Base-by-base conservation (phyloP, 2,888 invertebrate genomes). In the Sphaerophoria taeniata region DNA sequence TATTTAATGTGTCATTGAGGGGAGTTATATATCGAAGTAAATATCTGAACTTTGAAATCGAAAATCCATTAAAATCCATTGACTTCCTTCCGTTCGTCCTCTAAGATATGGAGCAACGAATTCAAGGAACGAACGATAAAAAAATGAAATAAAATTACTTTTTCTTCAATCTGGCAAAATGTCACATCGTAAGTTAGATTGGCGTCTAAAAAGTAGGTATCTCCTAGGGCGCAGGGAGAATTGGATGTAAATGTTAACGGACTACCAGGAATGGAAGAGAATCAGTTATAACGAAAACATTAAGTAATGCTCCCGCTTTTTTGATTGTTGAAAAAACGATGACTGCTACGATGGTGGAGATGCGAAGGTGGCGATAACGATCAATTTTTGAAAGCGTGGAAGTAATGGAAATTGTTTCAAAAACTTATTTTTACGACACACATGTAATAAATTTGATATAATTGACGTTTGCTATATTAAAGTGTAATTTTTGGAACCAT, bases 141-240 rank as follows among this genome's bases (percentile, higher is more conserved):
- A 76, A 71, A 76, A 76, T 81, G 78, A 78, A 77, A 39, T 2
- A 39, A 39, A 39, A 39, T 11, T 78, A 83, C 56, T 78, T 83
- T 82, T 83, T 73, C 67, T 83, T 78, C 73, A 83, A 83, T 83
- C 77, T 73, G 82, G 77, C 69, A 78, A 83, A 83, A 78, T 63
- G 77, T 72, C 58, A 76, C 80, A 70, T 80, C 61, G 75, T 75
- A 74, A 70, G 75, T 63, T 47, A 56, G 60, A 67, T 56, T 49
- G 65, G 58, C 65, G 55, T 75, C 58, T 70, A 55, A 53, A 6
- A 5, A 11, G 16, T 12, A 5, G 24, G 36, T 24, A 2, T 24
- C 24, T n/a, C 24, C 24, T 24, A 39, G 3, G 63, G 58, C 11
- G 56, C 12, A 3, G 34, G 16, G 16, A 12, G 67, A n/a, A 16